Evolutionary conservation across 2,797 vertebrate genomes (phyloP).

Genomic region (Melanotaenia pygmaea): DNA sequence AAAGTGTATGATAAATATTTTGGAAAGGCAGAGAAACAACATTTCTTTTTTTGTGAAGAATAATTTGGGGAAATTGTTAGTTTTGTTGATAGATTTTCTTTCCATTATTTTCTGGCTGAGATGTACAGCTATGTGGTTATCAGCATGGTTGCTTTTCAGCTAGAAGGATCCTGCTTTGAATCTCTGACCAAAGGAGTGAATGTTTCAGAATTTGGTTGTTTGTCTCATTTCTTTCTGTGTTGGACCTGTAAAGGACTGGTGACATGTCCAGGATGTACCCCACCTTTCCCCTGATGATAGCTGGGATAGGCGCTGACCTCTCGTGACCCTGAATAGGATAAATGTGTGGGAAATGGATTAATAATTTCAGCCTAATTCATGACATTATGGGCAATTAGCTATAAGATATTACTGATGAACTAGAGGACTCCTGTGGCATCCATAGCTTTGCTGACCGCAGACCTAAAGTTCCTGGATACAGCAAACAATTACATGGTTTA

Average conservation of each 20-base stretch:
- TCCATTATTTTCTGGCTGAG: neutral
- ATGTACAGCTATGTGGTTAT: too few relatives aligned
- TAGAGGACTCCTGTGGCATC: slow-evolving; percentile 28
- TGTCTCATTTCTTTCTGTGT: too few relatives aligned
- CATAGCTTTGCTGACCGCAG: slow-evolving; percentile 32
- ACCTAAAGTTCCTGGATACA: slow-evolving; percentile 19
- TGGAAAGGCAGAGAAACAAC: neutral
- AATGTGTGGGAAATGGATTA: neutral
- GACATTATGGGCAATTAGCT: neutral
- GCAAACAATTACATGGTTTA: too few relatives aligned
- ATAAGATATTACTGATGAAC: slow-evolving; percentile 12
- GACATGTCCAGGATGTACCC: neutral
- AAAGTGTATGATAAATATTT: neutral
- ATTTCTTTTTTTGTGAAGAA: neutral
- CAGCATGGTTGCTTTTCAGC: too few relatives aligned
- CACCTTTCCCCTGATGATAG: neutral
- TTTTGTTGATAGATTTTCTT: neutral
- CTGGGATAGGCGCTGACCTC: neutral
- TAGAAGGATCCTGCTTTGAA: too few relatives aligned
- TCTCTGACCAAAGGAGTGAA: too few relatives aligned
- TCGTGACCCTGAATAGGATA: neutral
- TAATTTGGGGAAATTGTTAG: neutral
- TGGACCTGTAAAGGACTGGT: too few relatives aligned
- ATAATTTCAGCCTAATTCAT: neutral
- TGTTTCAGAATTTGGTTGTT: too few relatives aligned